Evolutionary conservation across 2,113 vertebrate species (phyloP), one percentile per base, ranked within the genome.

Genomic region (Acrocephalus arundinaceus): DNA sequence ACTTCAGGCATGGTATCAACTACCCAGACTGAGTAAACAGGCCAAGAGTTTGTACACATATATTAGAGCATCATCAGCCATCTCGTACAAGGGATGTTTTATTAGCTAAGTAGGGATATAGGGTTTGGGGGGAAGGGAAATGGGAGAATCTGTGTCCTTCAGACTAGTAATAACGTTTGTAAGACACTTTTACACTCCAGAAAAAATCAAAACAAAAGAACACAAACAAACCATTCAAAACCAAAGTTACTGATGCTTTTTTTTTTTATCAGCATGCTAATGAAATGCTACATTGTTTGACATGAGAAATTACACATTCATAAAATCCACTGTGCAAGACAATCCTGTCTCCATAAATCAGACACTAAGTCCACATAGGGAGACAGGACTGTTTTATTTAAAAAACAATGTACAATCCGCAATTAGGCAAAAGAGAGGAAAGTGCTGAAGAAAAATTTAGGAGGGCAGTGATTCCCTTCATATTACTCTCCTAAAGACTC

Each of bases 311-410:
- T 1, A 84, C 17, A 33, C 0, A 15, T 49, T 84, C 61, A 76
- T 82, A 91, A 89, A 87, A 91, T 43, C 18, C 49, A 85, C 59
- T 35, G 48, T 20, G 25, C 57, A 80, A 70, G 37, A 85, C 67
- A 91, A 73, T 39, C 62, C 20, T 76, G 19, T 48, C 43, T 85
- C 81, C 52, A 61, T 72, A 91, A 85, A 61, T 58, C 35, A 87
- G 41, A 74, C 3, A 31, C 28, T 31, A 79, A 72, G 37, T 51
- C 66, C 24, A 73, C 15, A 65, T 0, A 54, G 33, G 14, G 33
- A 73, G 28, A 72, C 1, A 55, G 17, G 15, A 62, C 22, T 15
- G 2, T n/a, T 22, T 62, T 57, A 61, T 46, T 52, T 51, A 10
- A 28, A 67, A 87, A 89, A 65, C 12, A 85, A 87, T 13, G 13